phyloP scores from a whole-genome alignment of 2,797 vertebrate species.

The Xiphorhynchus erythropygius region DNA sequence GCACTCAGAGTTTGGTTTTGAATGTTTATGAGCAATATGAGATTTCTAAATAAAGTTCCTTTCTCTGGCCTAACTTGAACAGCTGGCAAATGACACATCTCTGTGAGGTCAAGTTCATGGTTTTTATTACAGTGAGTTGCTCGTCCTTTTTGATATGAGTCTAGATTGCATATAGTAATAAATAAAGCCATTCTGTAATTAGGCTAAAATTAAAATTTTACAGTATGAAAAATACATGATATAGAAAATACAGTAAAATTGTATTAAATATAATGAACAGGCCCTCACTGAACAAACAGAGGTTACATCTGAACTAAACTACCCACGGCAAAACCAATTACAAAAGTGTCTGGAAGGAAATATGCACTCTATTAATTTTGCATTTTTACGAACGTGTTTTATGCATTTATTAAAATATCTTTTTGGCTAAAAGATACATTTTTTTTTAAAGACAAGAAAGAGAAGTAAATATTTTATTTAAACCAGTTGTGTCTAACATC shows the following conservation, averaged over 20 bases:
- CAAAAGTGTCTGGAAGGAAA: slow-evolving; percentile 42
- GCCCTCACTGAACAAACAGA: neutral
- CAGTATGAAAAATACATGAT: neutral
- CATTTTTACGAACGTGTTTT: slow-evolving; percentile 50
- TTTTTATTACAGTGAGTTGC: neutral
- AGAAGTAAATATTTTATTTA: slow-evolving; percentile 50
- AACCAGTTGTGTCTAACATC: slow-evolving; percentile 42
- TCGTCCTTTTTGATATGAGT: neutral
- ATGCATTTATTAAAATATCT: slow-evolving; percentile 49
- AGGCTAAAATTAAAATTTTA: slow-evolving; percentile 19
- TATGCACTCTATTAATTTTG: slow-evolving; percentile 20
- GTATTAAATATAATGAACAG: neutral
- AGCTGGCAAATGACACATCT: neutral
- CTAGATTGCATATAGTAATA: neutral
- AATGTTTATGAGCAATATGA: neutral
- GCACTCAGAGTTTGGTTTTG: neutral
- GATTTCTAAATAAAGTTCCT: neutral
- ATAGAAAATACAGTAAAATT: neutral
- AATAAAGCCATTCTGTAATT: neutral
- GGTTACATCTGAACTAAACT: slow-evolving; percentile 5
- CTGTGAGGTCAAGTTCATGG: neutral
- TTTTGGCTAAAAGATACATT: neutral
- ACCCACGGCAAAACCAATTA: slow-evolving; percentile 34
- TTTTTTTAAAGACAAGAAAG: slow-evolving; percentile 26
- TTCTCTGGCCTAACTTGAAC: neutral